phyloP scores from a whole-genome alignment of 2,888 invertebrate genomes.

The Sturmia bella region DNA sequence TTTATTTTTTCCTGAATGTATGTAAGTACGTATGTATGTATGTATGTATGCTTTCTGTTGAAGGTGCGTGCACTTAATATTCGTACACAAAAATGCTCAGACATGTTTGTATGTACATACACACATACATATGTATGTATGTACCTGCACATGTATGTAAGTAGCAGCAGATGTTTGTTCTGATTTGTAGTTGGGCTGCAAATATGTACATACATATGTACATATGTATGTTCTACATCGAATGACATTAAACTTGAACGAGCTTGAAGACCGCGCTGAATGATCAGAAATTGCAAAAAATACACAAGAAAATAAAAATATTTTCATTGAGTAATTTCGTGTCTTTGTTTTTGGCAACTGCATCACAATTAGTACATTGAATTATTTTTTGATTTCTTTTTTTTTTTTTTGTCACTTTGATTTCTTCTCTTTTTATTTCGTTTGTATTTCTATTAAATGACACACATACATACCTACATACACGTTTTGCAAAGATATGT shows the following conservation, averaged over 20 bases:
- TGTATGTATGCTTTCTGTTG: no score
- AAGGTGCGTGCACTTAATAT: no score
- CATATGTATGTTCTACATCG: constrained; percentile 34
- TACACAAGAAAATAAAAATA: constrained; percentile 24
- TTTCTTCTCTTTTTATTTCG: constrained; percentile 23
- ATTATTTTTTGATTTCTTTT: constrained; percentile 28
- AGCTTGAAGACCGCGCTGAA: constrained; percentile 26
- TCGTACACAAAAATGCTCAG: no score
- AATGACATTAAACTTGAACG: constrained; percentile 63
- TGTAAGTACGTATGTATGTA: not conserved
- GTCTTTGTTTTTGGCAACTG: constrained; percentile 56
- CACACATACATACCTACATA: constrained; percentile 3
- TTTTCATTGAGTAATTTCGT: constrained; percentile 48
- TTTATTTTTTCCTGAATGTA: not conserved
- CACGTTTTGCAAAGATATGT: not conserved
- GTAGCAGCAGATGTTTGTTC: not conserved
- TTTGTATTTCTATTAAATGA: constrained; percentile 8
- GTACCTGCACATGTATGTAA: not conserved
- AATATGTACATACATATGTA: no score
- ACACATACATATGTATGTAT: not conserved
- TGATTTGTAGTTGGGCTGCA: constrained; percentile 2
- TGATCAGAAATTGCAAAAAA: constrained; percentile 23
- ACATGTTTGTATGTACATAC: no score
- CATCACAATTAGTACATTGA: constrained; percentile 42
- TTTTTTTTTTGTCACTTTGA: constrained; percentile 21